Conservation (phyloP, 2,888 invertebrate genomes). For the Drosophila limbata region DNA sequence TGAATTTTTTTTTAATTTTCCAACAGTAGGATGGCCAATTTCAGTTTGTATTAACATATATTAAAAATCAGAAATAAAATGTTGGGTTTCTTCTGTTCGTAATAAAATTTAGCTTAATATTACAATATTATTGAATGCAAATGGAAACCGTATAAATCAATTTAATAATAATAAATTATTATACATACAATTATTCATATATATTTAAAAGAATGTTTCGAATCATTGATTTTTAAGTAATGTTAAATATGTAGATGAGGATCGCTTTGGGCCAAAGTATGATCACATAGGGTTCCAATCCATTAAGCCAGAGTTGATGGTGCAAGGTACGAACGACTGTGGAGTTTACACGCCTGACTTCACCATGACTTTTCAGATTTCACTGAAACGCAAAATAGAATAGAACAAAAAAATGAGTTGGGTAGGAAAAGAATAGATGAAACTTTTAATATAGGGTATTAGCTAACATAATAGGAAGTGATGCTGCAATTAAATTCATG, state of each 20-base stretch:
- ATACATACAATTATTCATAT: neutral
- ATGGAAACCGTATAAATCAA: too few species aligned
- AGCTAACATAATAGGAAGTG: constrained; percentile 35
- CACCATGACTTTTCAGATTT: constrained; percentile 34
- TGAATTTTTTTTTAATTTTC: too few species aligned
- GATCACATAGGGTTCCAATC: constrained; percentile 34
- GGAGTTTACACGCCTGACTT: constrained; percentile 41
- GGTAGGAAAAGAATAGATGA: constrained; percentile 11
- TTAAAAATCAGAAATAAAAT: too few species aligned
- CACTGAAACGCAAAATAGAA: neutral
- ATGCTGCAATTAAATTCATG: constrained; percentile 40
- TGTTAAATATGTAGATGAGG: constrained; percentile 5
- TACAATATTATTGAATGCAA: too few species aligned
- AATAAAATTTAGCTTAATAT: too few species aligned
- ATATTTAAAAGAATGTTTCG: neutral
- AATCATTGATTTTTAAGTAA: constrained; percentile 4
- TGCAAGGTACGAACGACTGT: constrained; percentile 38
- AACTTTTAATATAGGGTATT: constrained; percentile 43
- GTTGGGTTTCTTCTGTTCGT: too few species aligned
- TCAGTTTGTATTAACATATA: too few species aligned
- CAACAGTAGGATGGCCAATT: too few species aligned
- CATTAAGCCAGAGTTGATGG: constrained; percentile 30
- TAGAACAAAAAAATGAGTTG: neutral
- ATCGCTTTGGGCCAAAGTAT: constrained; percentile 21
- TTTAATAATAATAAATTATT: neutral